Conservation (phyloP, 2,888 invertebrate genomes). For the Scrobipalpa costella region DNA sequence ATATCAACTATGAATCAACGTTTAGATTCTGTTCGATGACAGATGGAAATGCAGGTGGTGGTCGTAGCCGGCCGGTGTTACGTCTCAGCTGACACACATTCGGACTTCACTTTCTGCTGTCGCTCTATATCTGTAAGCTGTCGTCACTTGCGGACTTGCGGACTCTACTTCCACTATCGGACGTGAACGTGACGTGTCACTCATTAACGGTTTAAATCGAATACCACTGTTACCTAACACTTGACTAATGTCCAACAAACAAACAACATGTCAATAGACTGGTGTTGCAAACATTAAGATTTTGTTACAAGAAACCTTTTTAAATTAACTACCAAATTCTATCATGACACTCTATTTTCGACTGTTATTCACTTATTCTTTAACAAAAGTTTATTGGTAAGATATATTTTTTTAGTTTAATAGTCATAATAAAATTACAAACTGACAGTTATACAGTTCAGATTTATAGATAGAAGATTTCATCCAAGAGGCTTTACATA, state of each 20-base stretch:
- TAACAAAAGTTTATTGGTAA: too few species aligned
- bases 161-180: constrained; percentile 7
- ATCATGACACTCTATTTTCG: too few species aligned
- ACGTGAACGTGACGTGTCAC: constrained; percentile 16
- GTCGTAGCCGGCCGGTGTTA: constrained; percentile 21
- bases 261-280: background rate
- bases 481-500: too few species aligned
- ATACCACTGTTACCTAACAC: constrained; percentile 15
- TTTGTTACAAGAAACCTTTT: background rate
- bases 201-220: constrained; percentile 11
- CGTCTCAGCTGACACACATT: constrained; percentile 28
- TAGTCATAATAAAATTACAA: too few species aligned
- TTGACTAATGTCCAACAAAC: constrained; percentile 6
- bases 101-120: constrained; percentile 28
- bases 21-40: background rate
- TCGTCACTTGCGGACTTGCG: constrained; percentile 15
- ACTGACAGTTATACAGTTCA: too few species aligned
- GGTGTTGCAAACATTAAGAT: background rate
- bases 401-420: too few species aligned
- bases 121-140: constrained; percentile 21
- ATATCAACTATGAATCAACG: background rate
- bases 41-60: background rate
- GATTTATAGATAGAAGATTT: too few species aligned
- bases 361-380: too few species aligned
- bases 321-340: background rate